phyloP scores from a whole-genome alignment of 1,140 invertebrate genomes.

The Pogonus chalceus region DNA sequence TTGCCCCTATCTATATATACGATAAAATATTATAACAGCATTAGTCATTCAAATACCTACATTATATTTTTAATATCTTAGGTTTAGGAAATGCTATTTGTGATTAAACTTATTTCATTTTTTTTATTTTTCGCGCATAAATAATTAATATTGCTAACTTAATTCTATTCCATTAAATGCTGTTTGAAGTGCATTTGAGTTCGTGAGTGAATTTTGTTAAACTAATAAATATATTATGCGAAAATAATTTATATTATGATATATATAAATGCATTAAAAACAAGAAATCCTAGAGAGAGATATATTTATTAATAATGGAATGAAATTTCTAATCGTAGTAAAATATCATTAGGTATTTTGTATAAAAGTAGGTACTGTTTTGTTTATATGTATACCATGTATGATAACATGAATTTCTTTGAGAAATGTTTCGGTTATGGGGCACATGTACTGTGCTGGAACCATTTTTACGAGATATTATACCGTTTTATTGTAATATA shows the following conservation, averaged over 20 bases:
- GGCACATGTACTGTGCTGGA: not conserved
- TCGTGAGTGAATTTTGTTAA: conserved; percentile 2
- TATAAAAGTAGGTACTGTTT: no score
- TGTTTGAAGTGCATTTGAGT: conserved; percentile 4
- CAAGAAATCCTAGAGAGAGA: no score
- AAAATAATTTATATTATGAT: no score
- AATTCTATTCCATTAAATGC: conserved; percentile 8
- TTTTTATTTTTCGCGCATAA: conserved; percentile 12
- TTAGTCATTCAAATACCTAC: not conserved
- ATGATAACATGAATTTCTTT: no score
- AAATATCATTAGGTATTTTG: no score
- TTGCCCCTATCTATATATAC: not conserved
- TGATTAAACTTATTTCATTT: conserved; percentile 12
- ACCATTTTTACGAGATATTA: not conserved
- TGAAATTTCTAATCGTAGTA: no score
- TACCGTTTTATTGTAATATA: no score
- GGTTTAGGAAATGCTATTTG: not conserved
- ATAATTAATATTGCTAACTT: not conserved
- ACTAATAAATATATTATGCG: conserved; percentile 8
- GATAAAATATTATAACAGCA: not conserved
- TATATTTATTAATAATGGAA: no score
- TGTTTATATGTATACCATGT: no score
- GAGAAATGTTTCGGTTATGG: no score
- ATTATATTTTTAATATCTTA: conserved; percentile 8
- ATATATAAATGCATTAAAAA: no score